A percentile compares a stretch with the other conserved stretches of the same genome.
Evolutionary conservation across 1,140 invertebrate genomes (phyloP).

Genomic region (Mactra quadrangularis): DNA sequence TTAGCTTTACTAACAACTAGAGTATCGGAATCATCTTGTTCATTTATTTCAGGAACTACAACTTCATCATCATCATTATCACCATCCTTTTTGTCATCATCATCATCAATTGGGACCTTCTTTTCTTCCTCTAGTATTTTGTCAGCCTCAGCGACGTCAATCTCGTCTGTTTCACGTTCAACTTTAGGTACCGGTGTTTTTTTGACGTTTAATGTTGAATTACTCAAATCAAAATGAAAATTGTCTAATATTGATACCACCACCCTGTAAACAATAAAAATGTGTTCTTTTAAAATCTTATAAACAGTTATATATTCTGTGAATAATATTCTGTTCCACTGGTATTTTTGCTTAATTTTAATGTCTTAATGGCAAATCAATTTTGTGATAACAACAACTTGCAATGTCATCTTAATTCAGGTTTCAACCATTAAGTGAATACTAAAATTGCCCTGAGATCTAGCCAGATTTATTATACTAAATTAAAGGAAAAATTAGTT

Average conservation of each 20-base stretch:
- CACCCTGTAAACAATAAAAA: conserved; percentile 85
- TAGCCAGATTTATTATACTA: too few species aligned
- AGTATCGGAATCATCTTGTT: conserved; percentile 72
- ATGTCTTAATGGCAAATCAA: too few species aligned
- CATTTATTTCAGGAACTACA: conserved; percentile 55
- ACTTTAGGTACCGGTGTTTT: conserved; percentile 61
- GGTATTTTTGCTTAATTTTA: too few species aligned
- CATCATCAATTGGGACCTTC: neutral
- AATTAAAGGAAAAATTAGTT: too few species aligned
- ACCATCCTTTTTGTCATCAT: conserved; percentile 74
- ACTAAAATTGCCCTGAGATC: too few species aligned
- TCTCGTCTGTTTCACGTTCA: conserved; percentile 19
- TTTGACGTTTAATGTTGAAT: conserved; percentile 62
- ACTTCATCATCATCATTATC: conserved; percentile 75
- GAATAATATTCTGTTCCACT: too few species aligned
- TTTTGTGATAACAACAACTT: too few species aligned
- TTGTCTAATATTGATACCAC: conserved; percentile 93
- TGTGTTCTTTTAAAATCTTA: neutral
- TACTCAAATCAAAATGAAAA: conserved; percentile 94
- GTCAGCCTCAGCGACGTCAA: neutral
- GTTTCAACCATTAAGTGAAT: too few species aligned
- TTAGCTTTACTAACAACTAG: conserved; percentile 30
- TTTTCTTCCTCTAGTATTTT: conserved; percentile 43
- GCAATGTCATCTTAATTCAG: too few species aligned
- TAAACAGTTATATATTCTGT: neutral